phyloP scores from a whole-genome alignment of 2,797 vertebrate genomes.

The Octomys mimax region DNA sequence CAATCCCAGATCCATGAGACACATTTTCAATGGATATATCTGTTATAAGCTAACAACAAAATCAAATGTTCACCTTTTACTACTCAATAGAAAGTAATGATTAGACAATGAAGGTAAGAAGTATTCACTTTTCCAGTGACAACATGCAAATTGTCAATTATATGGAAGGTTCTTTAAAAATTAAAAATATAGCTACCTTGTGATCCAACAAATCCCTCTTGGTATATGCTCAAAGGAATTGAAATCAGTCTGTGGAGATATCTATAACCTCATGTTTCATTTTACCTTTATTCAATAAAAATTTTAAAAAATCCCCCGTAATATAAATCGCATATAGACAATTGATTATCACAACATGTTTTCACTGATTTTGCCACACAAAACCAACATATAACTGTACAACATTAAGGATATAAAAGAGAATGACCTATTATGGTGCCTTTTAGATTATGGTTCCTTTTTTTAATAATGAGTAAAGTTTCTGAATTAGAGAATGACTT shows the following conservation, averaged over 20 bases:
- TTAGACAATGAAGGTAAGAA: not conserved
- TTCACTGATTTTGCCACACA: not conserved
- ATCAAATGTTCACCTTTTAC: not conserved
- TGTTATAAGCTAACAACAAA: not conserved
- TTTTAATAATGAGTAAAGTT: not conserved
- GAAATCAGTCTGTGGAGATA: not conserved
- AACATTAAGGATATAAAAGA: not conserved
- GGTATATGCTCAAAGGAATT: not conserved
- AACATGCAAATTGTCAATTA: not conserved
- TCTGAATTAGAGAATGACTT: slow-evolving; percentile 19
- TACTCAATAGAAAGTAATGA: not conserved
- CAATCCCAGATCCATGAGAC: not conserved
- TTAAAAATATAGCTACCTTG: not conserved
- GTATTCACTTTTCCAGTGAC: not conserved
- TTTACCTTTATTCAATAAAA: not conserved
- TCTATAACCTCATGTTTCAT: not conserved
- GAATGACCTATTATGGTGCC: not conserved
- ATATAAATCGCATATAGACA: not conserved
- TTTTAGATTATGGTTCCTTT: not conserved
- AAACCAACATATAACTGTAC: not conserved
- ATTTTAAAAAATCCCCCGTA: not conserved
- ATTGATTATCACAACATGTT: not conserved
- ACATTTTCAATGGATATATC: not conserved
- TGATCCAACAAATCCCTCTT: not conserved
- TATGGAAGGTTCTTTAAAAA: not conserved